Conservation (phyloP, 2,113 vertebrate species). For the Noturus placidus region DNA sequence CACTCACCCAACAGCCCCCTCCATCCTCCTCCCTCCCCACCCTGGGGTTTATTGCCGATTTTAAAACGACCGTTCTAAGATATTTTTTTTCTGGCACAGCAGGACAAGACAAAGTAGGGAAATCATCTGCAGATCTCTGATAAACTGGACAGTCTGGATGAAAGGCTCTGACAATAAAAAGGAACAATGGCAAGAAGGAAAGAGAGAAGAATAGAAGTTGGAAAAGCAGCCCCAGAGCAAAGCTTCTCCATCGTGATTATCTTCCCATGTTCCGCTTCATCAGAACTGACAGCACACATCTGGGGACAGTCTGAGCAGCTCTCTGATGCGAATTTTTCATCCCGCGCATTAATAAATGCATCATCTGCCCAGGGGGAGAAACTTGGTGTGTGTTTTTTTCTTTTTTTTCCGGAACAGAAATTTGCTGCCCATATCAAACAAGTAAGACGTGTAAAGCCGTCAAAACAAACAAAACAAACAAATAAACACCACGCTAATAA, state of each 20-base stretch:
- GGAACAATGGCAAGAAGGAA: not conserved
- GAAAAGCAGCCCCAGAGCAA: conserved; percentile 41
- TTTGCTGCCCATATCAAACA: not conserved
- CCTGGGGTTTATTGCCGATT: not conserved
- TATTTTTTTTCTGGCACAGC: not conserved
- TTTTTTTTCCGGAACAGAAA: not conserved
- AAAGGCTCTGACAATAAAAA: not conserved
- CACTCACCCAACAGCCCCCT: not conserved
- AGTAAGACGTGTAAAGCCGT: not conserved
- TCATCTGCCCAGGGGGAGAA: conserved; percentile 58
- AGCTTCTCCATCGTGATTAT: conserved; percentile 56
- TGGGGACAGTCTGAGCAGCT: conserved; percentile 59
- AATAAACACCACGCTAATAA: not conserved
- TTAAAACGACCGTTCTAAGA: not conserved
- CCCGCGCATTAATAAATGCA: conserved; percentile 52
- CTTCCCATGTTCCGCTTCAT: conserved; percentile 66
- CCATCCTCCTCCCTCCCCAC: not conserved
- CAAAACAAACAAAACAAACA: not conserved
- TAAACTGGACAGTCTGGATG: not conserved
- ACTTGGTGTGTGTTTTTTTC: not conserved
- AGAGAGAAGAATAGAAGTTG: conserved; percentile 34
- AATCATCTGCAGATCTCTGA: not conserved
- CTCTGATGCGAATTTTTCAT: conserved; percentile 66
- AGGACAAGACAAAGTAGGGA: not conserved
- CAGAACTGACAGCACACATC: conserved; percentile 70